These are phyloP conservation scores for Napeogenes inachia DNA, from an alignment of 2,888 invertebrate genomes.

Conservation along the genomic window DNA sequence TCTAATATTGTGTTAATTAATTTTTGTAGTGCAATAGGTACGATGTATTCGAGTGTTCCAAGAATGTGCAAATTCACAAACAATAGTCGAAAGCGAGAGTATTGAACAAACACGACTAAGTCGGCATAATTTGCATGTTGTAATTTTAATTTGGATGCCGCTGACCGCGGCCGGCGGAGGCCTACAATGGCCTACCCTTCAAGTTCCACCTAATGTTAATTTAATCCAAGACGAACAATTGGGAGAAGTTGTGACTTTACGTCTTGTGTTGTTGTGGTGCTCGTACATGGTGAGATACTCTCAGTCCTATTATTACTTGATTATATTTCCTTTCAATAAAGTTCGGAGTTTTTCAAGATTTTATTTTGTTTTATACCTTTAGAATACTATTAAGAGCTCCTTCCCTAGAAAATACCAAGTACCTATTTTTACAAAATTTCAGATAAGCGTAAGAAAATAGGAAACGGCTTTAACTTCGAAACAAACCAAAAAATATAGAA, in stretches of 20 bases:
- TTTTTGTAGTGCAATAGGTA: too few species aligned
- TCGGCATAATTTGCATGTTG: constrained; percentile 70
- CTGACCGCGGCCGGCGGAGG: constrained; percentile 53
- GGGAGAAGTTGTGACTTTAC: constrained; percentile 62
- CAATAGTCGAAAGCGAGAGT: constrained; percentile 30
- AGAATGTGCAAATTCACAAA: constrained; percentile 10
- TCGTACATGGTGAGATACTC: constrained; percentile 38
- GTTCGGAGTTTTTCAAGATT: neutral
- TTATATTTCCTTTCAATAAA: neutral
- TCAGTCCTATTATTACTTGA: neutral
- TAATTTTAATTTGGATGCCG: constrained; percentile 74
- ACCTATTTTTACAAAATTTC: too few species aligned
- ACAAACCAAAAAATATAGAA: too few species aligned
- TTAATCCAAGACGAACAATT: constrained; percentile 72
- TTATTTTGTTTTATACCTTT: neutral
- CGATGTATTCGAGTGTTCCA: neutral
- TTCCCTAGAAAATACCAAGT: too few species aligned
- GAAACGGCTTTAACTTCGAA: too few species aligned
- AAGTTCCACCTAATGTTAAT: constrained; percentile 75
- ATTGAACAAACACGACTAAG: constrained; percentile 60
- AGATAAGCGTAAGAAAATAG: too few species aligned
- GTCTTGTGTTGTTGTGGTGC: constrained; percentile 54
- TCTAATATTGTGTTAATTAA: too few species aligned
- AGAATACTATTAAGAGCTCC: too few species aligned
- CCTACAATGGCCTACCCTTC: constrained; percentile 48